These are phyloP conservation scores for Halcyon leucocephala DNA, from an alignment of 2,797 vertebrate species.

Conservation along the genomic window DNA sequence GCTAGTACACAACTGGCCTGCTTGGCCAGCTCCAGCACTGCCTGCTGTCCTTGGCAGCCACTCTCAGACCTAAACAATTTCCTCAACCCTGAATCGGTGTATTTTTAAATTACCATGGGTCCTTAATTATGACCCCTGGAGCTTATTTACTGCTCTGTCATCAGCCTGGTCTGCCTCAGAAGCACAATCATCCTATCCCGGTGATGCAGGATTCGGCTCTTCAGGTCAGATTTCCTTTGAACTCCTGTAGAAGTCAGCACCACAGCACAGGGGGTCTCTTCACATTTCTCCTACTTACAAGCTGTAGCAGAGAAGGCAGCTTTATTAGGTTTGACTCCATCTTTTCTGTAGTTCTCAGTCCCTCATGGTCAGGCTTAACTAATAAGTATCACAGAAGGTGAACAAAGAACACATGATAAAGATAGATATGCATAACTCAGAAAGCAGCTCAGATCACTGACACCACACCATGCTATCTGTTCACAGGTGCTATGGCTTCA, in stretches of 20 bases:
- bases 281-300: not conserved
- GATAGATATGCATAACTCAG: not conserved
- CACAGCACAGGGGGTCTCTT: not conserved
- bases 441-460: not conserved
- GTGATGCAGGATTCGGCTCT: not conserved
- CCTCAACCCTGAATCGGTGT: not conserved
- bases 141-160: not conserved
- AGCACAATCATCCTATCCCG: not conserved
- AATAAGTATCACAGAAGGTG: not conserved
- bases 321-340: not conserved
- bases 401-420: not conserved
- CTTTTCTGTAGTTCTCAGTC: not conserved
- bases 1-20: not conserved
- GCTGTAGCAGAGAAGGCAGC: not conserved
- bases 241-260: not conserved
- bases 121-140: not conserved
- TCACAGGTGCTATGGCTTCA: not conserved
- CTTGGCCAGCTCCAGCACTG: not conserved
- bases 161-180: not conserved
- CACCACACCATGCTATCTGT: not conserved
- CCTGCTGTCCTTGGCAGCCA: not conserved
- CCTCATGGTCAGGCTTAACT: not conserved
- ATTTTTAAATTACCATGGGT: not conserved
- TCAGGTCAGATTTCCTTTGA: not conserved
- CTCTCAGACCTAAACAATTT: not conserved